Evolutionary conservation across 2,113 vertebrate species (phyloP).

Genomic region (Puffinus mauretanicus): DNA sequence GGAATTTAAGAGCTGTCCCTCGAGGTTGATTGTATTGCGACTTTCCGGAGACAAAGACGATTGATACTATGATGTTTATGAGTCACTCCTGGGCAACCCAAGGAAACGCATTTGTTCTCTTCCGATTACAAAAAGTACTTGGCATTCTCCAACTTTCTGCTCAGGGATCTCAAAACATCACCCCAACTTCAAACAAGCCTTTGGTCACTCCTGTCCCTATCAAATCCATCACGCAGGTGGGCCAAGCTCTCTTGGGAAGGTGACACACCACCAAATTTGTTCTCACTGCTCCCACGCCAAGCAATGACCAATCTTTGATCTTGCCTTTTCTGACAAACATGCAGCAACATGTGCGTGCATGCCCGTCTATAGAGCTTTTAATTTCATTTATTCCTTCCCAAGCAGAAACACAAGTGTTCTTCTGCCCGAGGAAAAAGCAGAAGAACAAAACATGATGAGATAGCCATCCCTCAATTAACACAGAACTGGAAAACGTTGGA

Average conservation of each 20-base stretch:
- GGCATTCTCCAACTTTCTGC: not conserved
- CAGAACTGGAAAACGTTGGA: not conserved
- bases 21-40: not conserved
- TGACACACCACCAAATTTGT: not conserved
- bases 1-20: not conserved
- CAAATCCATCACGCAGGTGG: rapidly evolving
- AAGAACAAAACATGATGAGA: not conserved
- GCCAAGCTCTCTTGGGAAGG: not conserved
- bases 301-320: not conserved
- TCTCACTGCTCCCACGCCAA: not conserved
- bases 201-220: not conserved
- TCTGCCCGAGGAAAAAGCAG: not conserved
- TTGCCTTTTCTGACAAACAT: not conserved
- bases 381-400: not conserved
- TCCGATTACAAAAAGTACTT: not conserved
- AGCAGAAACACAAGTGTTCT: not conserved
- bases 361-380: rapidly evolving
- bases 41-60: not conserved
- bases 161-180: not conserved
- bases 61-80: not conserved
- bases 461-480: not conserved
- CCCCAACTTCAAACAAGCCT: not conserved
- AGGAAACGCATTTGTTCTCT: not conserved
- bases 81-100: not conserved
- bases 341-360: not conserved